Percentiles rank a stretch among this genome's conserved stretches.
Evolutionary conservation across 2,888 invertebrate species (phyloP).

Genomic region (Nezara viridula): DNA sequence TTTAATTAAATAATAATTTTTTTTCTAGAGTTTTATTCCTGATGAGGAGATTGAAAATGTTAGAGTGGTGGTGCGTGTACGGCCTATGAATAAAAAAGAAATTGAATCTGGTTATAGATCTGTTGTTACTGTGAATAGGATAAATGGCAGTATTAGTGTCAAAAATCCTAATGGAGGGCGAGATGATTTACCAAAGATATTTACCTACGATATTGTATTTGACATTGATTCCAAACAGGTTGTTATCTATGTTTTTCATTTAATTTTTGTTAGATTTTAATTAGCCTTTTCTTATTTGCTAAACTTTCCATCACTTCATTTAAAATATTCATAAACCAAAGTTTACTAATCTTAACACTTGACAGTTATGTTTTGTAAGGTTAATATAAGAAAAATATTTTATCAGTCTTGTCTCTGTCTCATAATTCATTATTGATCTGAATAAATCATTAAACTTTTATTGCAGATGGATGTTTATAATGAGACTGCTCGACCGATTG

Average conservation of each 20-base stretch:
- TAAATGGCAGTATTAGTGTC: conserved; percentile 84
- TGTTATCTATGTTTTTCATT: conserved; percentile 45
- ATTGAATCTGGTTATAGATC: conserved; percentile 78
- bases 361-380: too few relatives aligned
- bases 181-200: conserved; percentile 87
- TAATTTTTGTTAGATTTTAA: neutral
- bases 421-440: neutral
- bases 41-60: conserved; percentile 89
- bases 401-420: too few relatives aligned
- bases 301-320: neutral
- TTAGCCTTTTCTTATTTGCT: neutral
- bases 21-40: conserved; percentile 62
- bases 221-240: conserved; percentile 88
- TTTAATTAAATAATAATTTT: too few relatives aligned
- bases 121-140: conserved; percentile 82
- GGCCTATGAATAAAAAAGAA: conserved; percentile 93
- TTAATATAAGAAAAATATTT: neutral
- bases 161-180: conserved; percentile 79
- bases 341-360: too few relatives aligned
- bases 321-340: neutral
- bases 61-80: conserved; percentile 93
- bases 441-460: conserved; percentile 31
- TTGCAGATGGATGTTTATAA: conserved; percentile 93
- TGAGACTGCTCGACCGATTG: conserved; percentile 95
- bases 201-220: conserved; percentile 96